Evolutionary conservation across 2,113 vertebrate genomes (phyloP), one percentile per base, ranked within the genome.

Genomic region (Syngnathus floridae): DNA sequence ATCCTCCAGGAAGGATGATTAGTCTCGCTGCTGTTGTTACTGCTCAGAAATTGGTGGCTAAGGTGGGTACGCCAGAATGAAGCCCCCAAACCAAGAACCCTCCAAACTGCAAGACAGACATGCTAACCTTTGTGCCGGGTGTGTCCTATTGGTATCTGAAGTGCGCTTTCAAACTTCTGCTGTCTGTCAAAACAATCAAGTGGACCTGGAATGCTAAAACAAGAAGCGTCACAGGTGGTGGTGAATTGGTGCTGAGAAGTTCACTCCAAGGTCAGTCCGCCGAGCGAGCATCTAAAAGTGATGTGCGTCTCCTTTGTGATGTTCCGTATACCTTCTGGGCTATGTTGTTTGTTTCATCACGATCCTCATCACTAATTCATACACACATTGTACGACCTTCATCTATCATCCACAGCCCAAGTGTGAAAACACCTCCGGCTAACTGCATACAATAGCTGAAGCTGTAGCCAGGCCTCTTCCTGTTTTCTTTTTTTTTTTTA

Each of bases 301-400:
- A 21, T 0, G 21, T 7, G n/a, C n/a, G 38, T 58, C 70, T 69
- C 59, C 13, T 63, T 66, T 62, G 45, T 36, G 1, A 4, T 40
- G 66, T 75, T 55, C 6, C 1, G 31, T 5, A 22, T 26, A 31
- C 54, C 26, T 4, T 11, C 26, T 70, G 73, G 76, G 71, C 10
- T 26, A 62, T 81, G 82, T 74, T 75, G 72, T 83, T 89, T 89
- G 21, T 31, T 11, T 88, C 82, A 82, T 89, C 87, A 75, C 63
- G 71, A 73, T 87, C 77, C 84, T 89, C 86, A 91, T 91, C 81
- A 84, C 85, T 91, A 86, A 90, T 90, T 90, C 80, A 90, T 87
- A 70, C 46, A 16, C 82, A 37, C 13, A 13, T 5, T 36, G 79
- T 81, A 84, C 70, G 74, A 79, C 78, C 81, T 87, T 81, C 70